Conservation (phyloP, 2,888 invertebrate species). For the Patella pellucida region DNA sequence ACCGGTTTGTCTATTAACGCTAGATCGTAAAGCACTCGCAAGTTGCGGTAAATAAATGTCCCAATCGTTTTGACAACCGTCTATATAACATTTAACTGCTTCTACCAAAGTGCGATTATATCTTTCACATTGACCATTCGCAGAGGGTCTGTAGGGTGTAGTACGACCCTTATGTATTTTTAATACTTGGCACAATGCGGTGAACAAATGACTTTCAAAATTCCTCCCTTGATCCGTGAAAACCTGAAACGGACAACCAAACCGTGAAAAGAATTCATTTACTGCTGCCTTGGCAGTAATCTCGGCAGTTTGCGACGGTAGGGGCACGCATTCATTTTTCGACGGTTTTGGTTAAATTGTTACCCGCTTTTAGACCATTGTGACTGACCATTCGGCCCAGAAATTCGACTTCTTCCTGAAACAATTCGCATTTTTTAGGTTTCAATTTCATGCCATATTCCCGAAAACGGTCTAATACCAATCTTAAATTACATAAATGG, state of each 20-base stretch:
- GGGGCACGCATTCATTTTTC: neutral
- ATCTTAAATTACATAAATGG: conserved; percentile 24
- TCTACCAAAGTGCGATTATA: conserved; percentile 25
- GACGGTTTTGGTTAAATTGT: no score
- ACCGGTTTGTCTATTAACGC: conserved; percentile 13
- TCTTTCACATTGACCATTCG: conserved; percentile 24
- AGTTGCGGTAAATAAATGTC: no score
- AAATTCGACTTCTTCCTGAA: conserved; percentile 30
- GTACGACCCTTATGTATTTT: conserved; percentile 27
- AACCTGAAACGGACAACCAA: no score
- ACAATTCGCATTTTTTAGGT: conserved; percentile 37
- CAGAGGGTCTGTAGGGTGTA: conserved; percentile 23
- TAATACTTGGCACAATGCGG: conserved; percentile 21
- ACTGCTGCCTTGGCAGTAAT: no score
- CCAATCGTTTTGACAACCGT: no score
- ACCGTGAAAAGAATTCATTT: neutral
- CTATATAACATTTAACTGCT: neutral
- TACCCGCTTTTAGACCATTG: neutral
- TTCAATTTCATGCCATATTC: neutral
- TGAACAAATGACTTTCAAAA: conserved; percentile 25
- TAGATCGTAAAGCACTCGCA: conserved; percentile 11
- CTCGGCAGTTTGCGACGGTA: neutral
- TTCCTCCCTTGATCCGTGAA: conserved; percentile 24
- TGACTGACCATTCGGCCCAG: conserved; percentile 24
- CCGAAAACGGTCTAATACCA: conserved; percentile 30